phyloP scores from a whole-genome alignment of 2,797 vertebrate species.

The Hephaestus fuliginosus region DNA sequence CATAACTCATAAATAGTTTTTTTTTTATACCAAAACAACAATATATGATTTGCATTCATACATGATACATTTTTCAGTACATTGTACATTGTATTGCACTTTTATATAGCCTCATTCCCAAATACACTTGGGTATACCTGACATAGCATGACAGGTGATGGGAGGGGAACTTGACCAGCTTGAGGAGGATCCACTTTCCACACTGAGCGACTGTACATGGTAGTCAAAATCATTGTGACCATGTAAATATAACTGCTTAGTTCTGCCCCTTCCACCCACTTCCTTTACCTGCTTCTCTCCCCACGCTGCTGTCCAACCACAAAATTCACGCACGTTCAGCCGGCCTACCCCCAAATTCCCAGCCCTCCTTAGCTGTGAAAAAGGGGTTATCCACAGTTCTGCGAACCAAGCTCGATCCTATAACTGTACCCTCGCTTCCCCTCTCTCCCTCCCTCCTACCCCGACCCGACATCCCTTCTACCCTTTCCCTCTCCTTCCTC shows the following conservation, averaged over 20 bases:
- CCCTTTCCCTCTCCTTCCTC: conserved; percentile 29
- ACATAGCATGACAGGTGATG: conserved; percentile 3
- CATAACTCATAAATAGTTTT: not conserved
- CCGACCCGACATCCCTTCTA: conserved; percentile 2
- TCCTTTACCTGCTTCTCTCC: conserved; percentile 38
- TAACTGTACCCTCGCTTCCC: conserved; percentile 12
- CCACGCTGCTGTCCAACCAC: conserved; percentile 32
- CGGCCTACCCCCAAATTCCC: conserved; percentile 13
- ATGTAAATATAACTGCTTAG: conserved; percentile 41
- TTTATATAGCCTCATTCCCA: not conserved
- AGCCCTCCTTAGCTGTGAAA: conserved; percentile 39
- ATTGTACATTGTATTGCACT: not conserved
- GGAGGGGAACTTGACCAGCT: not conserved
- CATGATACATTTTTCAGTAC: not conserved
- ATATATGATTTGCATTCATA: not conserved
- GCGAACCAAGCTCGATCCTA: conserved; percentile 22
- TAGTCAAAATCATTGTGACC: conserved; percentile 25
- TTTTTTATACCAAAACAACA: conserved; percentile 2
- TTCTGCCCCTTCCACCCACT: conserved; percentile 25
- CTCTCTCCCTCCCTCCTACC: conserved; percentile 10
- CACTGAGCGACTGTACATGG: not conserved
- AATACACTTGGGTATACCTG: not conserved
- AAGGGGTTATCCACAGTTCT: conserved; percentile 54
- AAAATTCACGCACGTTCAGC: conserved; percentile 27
- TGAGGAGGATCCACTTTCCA: conserved; percentile 3